Evolutionary conservation across 2,797 vertebrate species (phyloP).

Genomic region (Micrastur ruficollis): DNA sequence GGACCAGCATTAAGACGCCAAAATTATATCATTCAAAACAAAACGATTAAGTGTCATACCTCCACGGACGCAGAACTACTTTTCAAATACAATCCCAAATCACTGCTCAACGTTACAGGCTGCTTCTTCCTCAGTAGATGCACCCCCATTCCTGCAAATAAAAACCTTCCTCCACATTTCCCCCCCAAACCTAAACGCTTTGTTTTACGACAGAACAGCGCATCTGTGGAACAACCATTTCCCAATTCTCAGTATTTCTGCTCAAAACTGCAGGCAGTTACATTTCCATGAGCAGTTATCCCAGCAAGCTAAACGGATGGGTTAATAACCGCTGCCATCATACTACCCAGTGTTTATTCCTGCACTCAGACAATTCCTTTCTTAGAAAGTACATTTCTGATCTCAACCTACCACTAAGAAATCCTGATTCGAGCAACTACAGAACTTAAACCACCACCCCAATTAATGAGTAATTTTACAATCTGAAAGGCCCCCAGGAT

Average conservation of each 20-base stretch:
- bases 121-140: not conserved
- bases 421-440: not conserved
- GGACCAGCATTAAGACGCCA: not conserved
- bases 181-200: not conserved
- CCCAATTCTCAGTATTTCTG: not conserved
- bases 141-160: not conserved
- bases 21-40: not conserved
- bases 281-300: not conserved
- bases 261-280: not conserved
- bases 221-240: not conserved
- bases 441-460: not conserved
- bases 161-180: not conserved
- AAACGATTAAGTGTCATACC: too few species aligned
- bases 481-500: not conserved
- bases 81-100: not conserved
- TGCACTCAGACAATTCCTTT: not conserved
- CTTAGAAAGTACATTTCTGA: not conserved
- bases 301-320: not conserved
- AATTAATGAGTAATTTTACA: not conserved
- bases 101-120: too few species aligned
- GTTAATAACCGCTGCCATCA: not conserved
- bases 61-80: rapidly evolving
- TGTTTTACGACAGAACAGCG: not conserved
- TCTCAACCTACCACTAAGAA: not conserved
- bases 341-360: not conserved